Percentiles rank a stretch among this genome's conserved stretches.
phyloP scores from a whole-genome alignment of 1,140 invertebrate species.

The Episyrphus balteatus region DNA sequence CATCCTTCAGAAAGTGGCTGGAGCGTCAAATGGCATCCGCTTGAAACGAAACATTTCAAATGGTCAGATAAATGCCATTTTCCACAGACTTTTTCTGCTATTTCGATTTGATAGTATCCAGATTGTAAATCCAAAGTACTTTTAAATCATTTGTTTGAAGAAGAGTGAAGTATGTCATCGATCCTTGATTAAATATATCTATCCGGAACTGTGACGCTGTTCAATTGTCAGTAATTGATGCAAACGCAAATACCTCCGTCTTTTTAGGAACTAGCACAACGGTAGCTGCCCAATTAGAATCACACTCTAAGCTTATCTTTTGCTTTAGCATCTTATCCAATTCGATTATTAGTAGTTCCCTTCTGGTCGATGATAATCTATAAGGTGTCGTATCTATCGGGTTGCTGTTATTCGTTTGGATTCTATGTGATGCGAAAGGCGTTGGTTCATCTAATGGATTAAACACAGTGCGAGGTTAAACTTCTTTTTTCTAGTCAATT shows the following conservation, averaged over 20 bases:
- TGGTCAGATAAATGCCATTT: constrained; percentile 36
- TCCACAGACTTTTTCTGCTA: constrained; percentile 19
- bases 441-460: too few relatives aligned
- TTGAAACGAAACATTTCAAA: constrained; percentile 30
- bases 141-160: too few relatives aligned
- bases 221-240: constrained; percentile 29
- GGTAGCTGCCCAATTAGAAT: constrained; percentile 25
- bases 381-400: constrained; percentile 19
- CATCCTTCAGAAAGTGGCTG: constrained; percentile 30
- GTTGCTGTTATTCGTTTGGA: constrained; percentile 3
- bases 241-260: constrained; percentile 21
- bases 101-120: constrained; percentile 32
- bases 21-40: constrained; percentile 36
- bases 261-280: constrained; percentile 30
- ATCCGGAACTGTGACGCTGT: constrained; percentile 26
- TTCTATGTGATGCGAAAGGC: too few relatives aligned
- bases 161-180: too few relatives aligned
- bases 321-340: too few relatives aligned
- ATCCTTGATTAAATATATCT: constrained; percentile 37
- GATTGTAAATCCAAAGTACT: constrained; percentile 26
- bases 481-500: background rate
- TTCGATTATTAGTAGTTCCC: too few relatives aligned
- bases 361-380: constrained; percentile 12
- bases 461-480: too few relatives aligned
- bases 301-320: constrained; percentile 17